Evolutionary conservation across 2,113 vertebrate species (phyloP), one percentile per base, ranked within the genome.

Genomic region (Sphaerodactylus townsendi): DNA sequence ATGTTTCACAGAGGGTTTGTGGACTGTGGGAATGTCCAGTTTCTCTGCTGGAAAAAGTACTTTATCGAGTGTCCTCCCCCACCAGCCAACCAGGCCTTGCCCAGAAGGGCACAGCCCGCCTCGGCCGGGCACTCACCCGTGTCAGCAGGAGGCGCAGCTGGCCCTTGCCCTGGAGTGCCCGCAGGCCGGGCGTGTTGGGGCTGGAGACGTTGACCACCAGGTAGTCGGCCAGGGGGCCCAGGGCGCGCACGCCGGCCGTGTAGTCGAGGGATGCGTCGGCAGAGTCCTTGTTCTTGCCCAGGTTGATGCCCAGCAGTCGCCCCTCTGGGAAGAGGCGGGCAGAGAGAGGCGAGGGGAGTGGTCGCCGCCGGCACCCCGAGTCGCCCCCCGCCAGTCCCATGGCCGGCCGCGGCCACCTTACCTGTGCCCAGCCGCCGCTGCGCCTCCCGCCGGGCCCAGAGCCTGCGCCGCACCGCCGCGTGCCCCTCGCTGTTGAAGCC

Each of bases 201-300:
- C 99, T 99, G 95, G 98, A 99, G 88, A 99, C 96, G 0, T 99
- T 99, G 44, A 99, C 96, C 19, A 99, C 99, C 87, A 99, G 91
- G 91, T 99, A 99, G 93, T 99, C 98, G 2, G 98, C 98, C 92
- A 99, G 91, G 0, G 98, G 97, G 66, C 98, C 98, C 90, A 99
- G 92, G 0, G 44, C 90, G 65, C 76, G 96, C 25, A 99, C 96
- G 0, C 99, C 99, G 48, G 97, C 94, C 84, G 91, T 74, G 0
- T 98, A 99, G 95, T 99, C 99, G 2, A 96, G 94, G 41, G 90
- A 95, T 6, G 97, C 97, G 2, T 99, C 96, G 4, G 59, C 48
- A 2, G 98, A 98, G 72, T 93, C 93, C 93, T 98, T 99, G 94
- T 99, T 99, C 95, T 98, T 99, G 71, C 99, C 99, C 87, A 99